A percentile compares a stretch with the other conserved stretches of the same genome.
Conservation (phyloP, 2,113 vertebrate species). For the Apus apus region DNA sequence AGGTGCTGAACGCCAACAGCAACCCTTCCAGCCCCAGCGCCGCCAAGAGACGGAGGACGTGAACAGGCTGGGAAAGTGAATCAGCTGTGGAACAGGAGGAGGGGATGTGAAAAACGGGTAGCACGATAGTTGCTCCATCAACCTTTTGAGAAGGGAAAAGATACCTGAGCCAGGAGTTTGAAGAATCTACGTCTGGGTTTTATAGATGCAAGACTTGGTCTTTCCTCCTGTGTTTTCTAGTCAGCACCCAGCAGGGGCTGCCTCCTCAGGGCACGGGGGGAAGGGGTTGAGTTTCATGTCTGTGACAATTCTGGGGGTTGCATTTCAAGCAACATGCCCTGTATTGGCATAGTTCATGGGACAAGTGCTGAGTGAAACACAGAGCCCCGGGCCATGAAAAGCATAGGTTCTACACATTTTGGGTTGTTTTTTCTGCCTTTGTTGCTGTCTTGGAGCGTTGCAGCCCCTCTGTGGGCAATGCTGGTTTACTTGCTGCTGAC, state of each 20-base stretch:
- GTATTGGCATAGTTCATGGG: neutral
- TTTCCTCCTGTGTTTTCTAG: neutral
- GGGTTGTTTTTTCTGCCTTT: neutral
- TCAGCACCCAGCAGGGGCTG: neutral
- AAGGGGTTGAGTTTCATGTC: neutral
- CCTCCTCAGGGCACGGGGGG: neutral
- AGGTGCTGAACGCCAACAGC: constrained; percentile 87
- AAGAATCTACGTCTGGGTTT: neutral
- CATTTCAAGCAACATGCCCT: neutral
- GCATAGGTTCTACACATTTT: neutral
- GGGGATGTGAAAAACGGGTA: neutral
- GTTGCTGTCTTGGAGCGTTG: neutral
- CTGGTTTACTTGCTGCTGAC: neutral
- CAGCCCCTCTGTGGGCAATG: neutral
- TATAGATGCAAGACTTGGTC: neutral
- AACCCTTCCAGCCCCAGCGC: constrained; percentile 95
- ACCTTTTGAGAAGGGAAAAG: neutral
- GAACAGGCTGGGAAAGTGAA: neutral
- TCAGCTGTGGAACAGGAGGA: neutral
- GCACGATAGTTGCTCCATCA: neutral
- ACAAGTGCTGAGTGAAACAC: neutral
- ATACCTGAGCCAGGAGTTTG: neutral
- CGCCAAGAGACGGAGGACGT: constrained; percentile 79
- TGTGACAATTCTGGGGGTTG: neutral
- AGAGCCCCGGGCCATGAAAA: neutral